A percentile compares a stretch with the other conserved stretches of the same genome.
These are phyloP conservation scores for Mesorhabditis spiculigera DNA, from an alignment of 2,888 invertebrate genomes.

Conservation along the genomic window DNA sequence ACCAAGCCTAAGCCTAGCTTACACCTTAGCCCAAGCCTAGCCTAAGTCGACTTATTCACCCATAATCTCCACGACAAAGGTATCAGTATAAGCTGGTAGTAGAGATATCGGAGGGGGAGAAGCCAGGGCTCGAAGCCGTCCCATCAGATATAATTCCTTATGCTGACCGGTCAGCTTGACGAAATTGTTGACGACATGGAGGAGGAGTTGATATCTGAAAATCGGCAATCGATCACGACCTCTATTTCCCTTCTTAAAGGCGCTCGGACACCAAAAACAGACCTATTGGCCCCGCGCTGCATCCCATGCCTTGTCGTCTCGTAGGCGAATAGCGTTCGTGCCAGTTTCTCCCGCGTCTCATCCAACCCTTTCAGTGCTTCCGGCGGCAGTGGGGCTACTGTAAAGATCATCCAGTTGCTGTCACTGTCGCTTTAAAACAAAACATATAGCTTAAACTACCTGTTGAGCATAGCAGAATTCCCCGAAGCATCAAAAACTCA, in stretches of 20 bases:
- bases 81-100: neutral
- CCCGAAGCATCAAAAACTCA: neutral
- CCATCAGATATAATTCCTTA: slow-evolving; percentile 3
- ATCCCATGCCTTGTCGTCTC: neutral
- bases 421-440: neutral
- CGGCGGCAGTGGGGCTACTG: neutral
- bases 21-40: no score
- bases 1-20: no score
- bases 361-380: neutral
- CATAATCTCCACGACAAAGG: neutral
- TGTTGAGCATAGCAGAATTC: neutral
- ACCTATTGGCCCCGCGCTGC: neutral
- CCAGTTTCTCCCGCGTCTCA: neutral
- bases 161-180: neutral
- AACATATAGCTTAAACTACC: neutral
- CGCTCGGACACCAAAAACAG: neutral
- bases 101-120: neutral
- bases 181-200: neutral
- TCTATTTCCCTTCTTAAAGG: neutral
- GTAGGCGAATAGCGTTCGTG: neutral
- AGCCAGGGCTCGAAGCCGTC: neutral
- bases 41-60: neutral
- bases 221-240: neutral
- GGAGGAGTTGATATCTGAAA: neutral
- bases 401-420: neutral